Evolutionary conservation across 2,888 invertebrate species (phyloP).

Genomic region (Plagodis dolabraria): DNA sequence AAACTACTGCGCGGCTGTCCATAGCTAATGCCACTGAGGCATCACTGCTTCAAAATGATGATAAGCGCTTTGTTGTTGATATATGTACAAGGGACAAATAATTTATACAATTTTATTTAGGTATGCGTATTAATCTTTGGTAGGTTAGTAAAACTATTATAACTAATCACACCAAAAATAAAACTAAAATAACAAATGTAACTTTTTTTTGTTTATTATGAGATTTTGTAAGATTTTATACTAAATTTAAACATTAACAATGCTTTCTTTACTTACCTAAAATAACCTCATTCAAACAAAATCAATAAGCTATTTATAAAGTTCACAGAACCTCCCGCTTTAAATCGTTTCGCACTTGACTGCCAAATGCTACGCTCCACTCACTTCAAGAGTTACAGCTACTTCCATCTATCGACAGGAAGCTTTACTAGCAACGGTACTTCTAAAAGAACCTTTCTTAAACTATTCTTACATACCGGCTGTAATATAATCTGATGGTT

Average conservation of each 20-base stretch:
- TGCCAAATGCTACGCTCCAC: slow-evolving; percentile 9
- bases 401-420: slow-evolving; percentile 60
- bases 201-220: too few relatives aligned
- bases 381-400: slow-evolving; percentile 21
- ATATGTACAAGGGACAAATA: too few relatives aligned
- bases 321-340: slow-evolving; percentile 10
- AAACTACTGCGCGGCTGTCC: too few relatives aligned
- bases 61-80: too few relatives aligned
- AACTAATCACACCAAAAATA: too few relatives aligned
- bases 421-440: slow-evolving; percentile 53
- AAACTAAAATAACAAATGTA: too few relatives aligned
- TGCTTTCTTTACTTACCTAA: not conserved
- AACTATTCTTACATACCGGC: slow-evolving; percentile 32
- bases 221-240: not conserved
- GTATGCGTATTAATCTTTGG: too few relatives aligned
- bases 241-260: not conserved
- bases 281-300: not conserved
- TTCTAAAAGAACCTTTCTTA: slow-evolving; percentile 53
- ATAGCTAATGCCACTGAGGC: too few relatives aligned
- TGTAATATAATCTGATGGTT: slow-evolving; percentile 41
- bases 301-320: slow-evolving; percentile 4
- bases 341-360: slow-evolving; percentile 10
- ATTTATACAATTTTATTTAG: too few relatives aligned
- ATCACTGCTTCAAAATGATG: too few relatives aligned
- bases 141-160: too few relatives aligned